Percentiles rank a stretch among this genome's conserved stretches.
phyloP scores from a whole-genome alignment of 2,113 vertebrate species.

The Tenebrosternarchus preto region DNA sequence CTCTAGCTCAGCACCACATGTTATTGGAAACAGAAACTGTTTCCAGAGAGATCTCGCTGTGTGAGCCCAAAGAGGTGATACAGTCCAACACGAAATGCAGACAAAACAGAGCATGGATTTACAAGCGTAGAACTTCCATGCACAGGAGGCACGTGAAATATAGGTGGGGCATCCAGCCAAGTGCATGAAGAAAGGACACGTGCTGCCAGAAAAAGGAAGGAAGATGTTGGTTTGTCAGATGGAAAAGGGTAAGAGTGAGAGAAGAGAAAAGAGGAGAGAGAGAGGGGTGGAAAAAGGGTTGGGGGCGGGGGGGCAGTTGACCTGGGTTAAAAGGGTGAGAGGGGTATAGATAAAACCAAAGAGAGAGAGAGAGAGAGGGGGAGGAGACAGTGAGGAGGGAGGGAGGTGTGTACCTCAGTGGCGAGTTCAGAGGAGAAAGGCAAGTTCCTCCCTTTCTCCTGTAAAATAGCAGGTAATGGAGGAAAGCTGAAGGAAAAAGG shows the following conservation, averaged over 20 bases:
- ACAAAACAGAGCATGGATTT: conserved; percentile 34
- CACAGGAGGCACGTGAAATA: conserved; percentile 17
- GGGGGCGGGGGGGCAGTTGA: background rate
- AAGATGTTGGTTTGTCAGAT: conserved; percentile 40
- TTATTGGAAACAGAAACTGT: conserved; percentile 34
- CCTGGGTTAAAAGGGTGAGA: conserved; percentile 5
- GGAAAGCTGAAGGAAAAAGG: conserved; percentile 61
- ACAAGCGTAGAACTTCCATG: background rate
- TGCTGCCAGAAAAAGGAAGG: conserved; percentile 15
- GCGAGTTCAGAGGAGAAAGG: conserved; percentile 63
- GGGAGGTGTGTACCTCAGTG: conserved; percentile 62
- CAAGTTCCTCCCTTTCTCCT: conserved; percentile 61
- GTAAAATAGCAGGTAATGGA: conserved; percentile 65
- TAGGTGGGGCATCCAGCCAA: background rate
- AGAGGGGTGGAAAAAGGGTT: background rate
- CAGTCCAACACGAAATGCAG: conserved; percentile 18
- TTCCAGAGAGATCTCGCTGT: background rate
- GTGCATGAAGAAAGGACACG: background rate
- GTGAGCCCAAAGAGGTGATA: background rate
- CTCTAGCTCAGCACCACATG: conserved; percentile 8
- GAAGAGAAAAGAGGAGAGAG: background rate
- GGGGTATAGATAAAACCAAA: background rate
- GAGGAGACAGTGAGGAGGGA: conserved; percentile 20
- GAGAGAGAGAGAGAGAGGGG: conserved; percentile 17
- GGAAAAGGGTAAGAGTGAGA: conserved; percentile 37